A percentile compares a stretch with the other conserved stretches of the same genome.
phyloP scores from a whole-genome alignment of 2,113 vertebrate species.

The Microcebus murinus region DNA sequence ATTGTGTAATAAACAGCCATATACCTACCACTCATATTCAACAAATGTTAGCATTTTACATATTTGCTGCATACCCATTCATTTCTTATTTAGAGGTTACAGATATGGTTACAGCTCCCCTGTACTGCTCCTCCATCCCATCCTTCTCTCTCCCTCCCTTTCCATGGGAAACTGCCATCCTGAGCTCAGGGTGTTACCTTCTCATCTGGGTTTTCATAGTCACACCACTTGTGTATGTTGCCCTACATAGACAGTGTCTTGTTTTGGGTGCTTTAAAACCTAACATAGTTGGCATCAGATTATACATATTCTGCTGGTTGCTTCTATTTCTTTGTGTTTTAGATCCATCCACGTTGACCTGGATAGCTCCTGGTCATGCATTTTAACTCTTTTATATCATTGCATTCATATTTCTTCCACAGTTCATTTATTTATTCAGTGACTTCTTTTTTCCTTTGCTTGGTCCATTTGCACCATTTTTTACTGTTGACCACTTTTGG shows the following conservation, averaged over 20 bases:
- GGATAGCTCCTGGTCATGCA: not conserved
- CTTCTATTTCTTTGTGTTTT: not conserved
- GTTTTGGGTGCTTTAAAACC: not conserved
- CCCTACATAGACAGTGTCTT: not conserved
- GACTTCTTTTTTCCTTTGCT: not conserved
- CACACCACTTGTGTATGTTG: not conserved
- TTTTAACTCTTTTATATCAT: not conserved
- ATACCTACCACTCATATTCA: not conserved
- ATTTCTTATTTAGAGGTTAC: not conserved
- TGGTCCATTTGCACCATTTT: not conserved
- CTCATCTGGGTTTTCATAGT: not conserved
- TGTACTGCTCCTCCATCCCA: not conserved
- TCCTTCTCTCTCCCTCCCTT: not conserved
- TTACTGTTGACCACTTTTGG: not conserved
- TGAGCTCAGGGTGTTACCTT: not conserved
- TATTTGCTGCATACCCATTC: not conserved
- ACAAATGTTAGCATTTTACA: not conserved
- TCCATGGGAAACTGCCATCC: not conserved
- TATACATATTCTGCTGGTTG: not conserved
- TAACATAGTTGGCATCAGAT: not conserved
- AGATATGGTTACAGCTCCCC: not conserved
- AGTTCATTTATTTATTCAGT: not conserved
- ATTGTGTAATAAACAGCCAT: not conserved
- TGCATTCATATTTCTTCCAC: not conserved
- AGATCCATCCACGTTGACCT: not conserved